Conservation (phyloP, 1,140 invertebrate genomes). For the Calosoma granatense region DNA sequence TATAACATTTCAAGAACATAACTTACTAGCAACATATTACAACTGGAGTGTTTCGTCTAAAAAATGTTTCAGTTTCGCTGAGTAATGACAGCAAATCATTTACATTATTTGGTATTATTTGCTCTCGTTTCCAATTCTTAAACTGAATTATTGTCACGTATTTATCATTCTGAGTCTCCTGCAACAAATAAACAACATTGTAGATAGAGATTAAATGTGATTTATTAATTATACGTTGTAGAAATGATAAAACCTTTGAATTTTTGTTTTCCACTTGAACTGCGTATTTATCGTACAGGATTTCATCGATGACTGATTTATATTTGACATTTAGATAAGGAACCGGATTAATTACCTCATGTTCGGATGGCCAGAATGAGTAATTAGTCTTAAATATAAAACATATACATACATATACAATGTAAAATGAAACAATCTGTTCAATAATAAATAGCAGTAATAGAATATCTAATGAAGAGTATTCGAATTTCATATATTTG, state of each 20-base stretch:
- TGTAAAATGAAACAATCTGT: too few species aligned
- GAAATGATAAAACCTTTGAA: too few species aligned
- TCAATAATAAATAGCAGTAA: too few species aligned
- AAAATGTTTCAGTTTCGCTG: constrained; percentile 4
- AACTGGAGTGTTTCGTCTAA: constrained; percentile 7
- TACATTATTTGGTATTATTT: background rate
- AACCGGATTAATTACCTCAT: constrained; percentile 11
- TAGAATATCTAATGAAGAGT: background rate
- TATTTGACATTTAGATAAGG: background rate
- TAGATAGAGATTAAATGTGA: too few species aligned
- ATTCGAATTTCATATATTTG: background rate
- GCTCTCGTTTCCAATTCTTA: constrained; percentile 1
- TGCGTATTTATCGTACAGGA: background rate
- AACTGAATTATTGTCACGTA: constrained; percentile 3
- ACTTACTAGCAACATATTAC: constrained; percentile 17
- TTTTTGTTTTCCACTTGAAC: background rate
- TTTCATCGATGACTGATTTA: background rate
- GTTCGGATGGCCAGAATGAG: constrained; percentile 17
- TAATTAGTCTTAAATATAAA: constrained; percentile 12
- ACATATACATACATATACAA: too few species aligned
- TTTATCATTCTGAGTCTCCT: too few species aligned
- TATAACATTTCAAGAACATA: too few species aligned
- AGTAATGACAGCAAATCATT: constrained; percentile 9
- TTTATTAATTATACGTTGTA: too few species aligned
- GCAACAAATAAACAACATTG: too few species aligned